A percentile compares a stretch with the other conserved stretches of the same genome.
These are phyloP conservation scores for Rhimphoctona megacephalus DNA, from an alignment of 2,888 invertebrate species.

Conservation along the genomic window DNA sequence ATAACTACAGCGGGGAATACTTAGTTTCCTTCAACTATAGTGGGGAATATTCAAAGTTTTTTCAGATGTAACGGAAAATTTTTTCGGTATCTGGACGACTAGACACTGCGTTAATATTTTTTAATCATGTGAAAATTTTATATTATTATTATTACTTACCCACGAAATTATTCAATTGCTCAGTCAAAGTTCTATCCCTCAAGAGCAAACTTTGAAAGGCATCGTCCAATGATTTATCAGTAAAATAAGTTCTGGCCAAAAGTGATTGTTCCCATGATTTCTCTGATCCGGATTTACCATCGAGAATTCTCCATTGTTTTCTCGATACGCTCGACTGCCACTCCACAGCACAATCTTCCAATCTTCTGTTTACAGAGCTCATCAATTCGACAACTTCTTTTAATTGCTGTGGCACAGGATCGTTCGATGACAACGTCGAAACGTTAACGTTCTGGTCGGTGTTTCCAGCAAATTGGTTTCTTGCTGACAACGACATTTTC, in stretches of 20 bases:
- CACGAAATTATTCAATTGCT: constrained; percentile 76
- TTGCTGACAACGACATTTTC: constrained; percentile 55
- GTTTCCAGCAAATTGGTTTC: constrained; percentile 23
- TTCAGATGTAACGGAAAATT: too few species aligned
- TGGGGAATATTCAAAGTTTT: too few species aligned
- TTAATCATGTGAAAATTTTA: not conserved
- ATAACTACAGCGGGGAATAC: too few species aligned
- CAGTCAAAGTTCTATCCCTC: constrained; percentile 74
- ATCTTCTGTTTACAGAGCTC: constrained; percentile 72
- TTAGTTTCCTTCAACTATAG: too few species aligned
- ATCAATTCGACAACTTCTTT: constrained; percentile 76
- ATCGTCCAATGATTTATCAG: constrained; percentile 77
- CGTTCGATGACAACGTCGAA: constrained; percentile 34
- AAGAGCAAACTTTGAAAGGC: constrained; percentile 76
- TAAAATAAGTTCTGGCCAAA: constrained; percentile 78
- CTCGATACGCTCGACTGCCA: constrained; percentile 78
- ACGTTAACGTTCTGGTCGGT: constrained; percentile 40
- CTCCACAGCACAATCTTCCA: constrained; percentile 79
- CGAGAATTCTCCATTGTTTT: constrained; percentile 78
- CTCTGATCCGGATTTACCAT: constrained; percentile 66
- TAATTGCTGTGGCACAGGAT: constrained; percentile 71
- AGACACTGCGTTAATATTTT: too few species aligned
- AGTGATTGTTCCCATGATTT: constrained; percentile 76
- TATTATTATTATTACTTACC: constrained; percentile 69
- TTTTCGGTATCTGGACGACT: too few species aligned